Evolutionary conservation across 23 tunicate genomes (phyloP), one percentile per base, ranked within the genome.

Genomic region (Clavelina lepadiformis): DNA sequence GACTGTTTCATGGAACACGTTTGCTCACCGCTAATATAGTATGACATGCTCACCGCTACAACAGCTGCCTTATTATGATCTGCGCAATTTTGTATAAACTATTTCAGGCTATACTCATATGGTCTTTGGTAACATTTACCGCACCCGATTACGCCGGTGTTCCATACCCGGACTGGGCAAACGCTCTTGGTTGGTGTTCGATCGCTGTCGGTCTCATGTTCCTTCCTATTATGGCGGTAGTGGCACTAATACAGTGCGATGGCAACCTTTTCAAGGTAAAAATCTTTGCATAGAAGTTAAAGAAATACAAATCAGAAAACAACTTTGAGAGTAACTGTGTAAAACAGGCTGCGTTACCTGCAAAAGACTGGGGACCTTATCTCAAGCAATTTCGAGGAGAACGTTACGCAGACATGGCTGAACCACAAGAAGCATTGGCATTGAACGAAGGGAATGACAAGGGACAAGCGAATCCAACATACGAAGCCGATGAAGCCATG

Each of bases 111-210:
- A 80, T 94, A 56, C 46, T 94, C 44, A 67, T 86, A 5, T 94
- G 99, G 99, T 94, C 99, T 2, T 65, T 94, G 19, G 64, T 80
- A 3, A 89, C 94, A 3, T 94, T 80, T 46, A 38, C 50, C 19
- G 77, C 85, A 5, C 75, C 91, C 2, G 61, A 51, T 32, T 94
- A 80, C 51, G 79, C 70, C 2, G 84, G 80, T 38, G 79, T 91
- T 1, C 32, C 58, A n/a, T 94, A 86, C 35, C 99, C 99, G 0
- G 51, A 31, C 0, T 94, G 99, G 99, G 99, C 91, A 8, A 65
- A 76, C 20, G 91, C 83, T 4, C 46, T 94, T 35, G 99, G 99
- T 2, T 94, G 99, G 99, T 75, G 78, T 20, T 47, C 94, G 18
- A 78, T 94, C 28, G 69, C 50, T 21, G 51, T 75, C 62, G 91